A percentile compares a stretch with the other conserved stretches of the same genome.
Conservation (phyloP, 2,113 vertebrate species). For the Chlorodrepanis virens region DNA sequence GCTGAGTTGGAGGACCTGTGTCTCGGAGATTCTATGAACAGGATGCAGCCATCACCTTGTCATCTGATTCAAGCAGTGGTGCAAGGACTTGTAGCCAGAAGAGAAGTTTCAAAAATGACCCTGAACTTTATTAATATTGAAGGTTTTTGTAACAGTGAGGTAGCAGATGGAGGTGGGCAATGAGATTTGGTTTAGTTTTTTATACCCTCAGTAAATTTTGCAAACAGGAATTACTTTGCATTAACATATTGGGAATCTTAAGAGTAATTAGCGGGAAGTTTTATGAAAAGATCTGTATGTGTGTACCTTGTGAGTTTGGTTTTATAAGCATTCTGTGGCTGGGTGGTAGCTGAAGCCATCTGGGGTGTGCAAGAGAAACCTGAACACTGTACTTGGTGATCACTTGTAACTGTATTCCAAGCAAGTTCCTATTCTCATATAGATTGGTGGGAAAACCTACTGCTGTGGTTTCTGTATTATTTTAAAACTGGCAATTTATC, state of each 20-base stretch:
- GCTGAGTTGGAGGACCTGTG: neutral
- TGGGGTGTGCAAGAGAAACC: neutral
- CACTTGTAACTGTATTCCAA: constrained; percentile 55
- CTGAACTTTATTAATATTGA: neutral
- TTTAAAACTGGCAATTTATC: constrained; percentile 68
- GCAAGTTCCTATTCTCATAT: constrained; percentile 57
- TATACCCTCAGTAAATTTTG: neutral
- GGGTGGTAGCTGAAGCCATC: neutral
- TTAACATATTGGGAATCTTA: neutral
- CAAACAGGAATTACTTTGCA: neutral
- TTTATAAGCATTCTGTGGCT: neutral
- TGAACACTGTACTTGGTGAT: constrained; percentile 13
- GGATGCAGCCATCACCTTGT: neutral
- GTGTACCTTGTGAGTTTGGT: neutral
- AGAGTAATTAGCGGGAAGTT: neutral
- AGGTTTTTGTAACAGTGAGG: neutral
- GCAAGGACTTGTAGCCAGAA: neutral
- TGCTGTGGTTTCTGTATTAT: constrained; percentile 59
- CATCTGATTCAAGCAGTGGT: neutral
- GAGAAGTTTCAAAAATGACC: neutral
- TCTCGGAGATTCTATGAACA: neutral
- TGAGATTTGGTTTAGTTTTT: neutral
- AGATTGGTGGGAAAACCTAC: constrained; percentile 62
- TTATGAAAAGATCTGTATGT: neutral
- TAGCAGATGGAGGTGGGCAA: neutral